Evolutionary conservation across 2,113 vertebrate genomes (phyloP).

Genomic region (Alligator sinensis): DNA sequence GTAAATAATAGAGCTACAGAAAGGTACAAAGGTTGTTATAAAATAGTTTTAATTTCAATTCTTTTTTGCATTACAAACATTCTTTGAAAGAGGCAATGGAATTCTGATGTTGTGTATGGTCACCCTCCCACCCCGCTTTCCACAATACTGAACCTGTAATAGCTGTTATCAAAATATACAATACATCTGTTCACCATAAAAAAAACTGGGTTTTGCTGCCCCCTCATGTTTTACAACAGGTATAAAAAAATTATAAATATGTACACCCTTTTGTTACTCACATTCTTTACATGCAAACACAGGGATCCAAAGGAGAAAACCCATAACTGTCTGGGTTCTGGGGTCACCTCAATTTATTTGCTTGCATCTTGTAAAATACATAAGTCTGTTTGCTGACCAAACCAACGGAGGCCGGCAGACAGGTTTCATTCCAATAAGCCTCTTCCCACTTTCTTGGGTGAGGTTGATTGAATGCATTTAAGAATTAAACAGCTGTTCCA

Average conservation of each 20-base stretch:
- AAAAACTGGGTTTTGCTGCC: slow-evolving; percentile 76
- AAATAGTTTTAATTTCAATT: slow-evolving; percentile 82
- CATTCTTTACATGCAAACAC: slow-evolving; percentile 75
- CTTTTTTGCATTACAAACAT: slow-evolving; percentile 79
- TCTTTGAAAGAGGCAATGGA: slow-evolving; percentile 75
- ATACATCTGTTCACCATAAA: slow-evolving; percentile 83
- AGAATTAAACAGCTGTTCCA: neutral
- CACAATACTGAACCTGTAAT: slow-evolving; percentile 84
- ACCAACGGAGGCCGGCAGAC: neutral
- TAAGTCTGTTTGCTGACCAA: neutral
- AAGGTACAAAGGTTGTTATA: slow-evolving; percentile 80
- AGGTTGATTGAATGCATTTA: neutral
- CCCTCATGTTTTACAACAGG: slow-evolving; percentile 80
- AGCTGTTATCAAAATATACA: slow-evolving; percentile 87
- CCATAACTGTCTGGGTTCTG: neutral
- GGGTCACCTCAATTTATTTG: slow-evolving; percentile 6
- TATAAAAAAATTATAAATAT: slow-evolving; percentile 88
- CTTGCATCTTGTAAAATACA: neutral
- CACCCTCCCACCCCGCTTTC: slow-evolving; percentile 65
- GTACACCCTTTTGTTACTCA: slow-evolving; percentile 84
- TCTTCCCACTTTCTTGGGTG: neutral
- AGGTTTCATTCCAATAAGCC: neutral
- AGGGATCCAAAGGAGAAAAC: slow-evolving; percentile 63
- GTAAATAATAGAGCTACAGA: slow-evolving; percentile 78
- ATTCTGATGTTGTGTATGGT: slow-evolving; percentile 65